Evolutionary conservation across 2,888 invertebrate species (phyloP), one percentile per base, ranked within the genome.

Genomic region (Lagria hirta): DNA sequence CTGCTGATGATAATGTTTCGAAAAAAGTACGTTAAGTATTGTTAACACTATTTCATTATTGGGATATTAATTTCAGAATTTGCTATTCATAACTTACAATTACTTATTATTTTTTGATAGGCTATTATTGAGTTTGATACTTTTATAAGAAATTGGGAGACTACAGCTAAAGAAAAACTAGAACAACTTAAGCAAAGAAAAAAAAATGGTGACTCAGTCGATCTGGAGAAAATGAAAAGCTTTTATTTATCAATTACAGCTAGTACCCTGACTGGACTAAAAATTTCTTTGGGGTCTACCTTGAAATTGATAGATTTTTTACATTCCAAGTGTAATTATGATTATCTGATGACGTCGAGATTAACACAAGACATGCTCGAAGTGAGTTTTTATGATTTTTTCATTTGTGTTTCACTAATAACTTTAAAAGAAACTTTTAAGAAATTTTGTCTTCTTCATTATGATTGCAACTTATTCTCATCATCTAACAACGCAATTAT

Each of bases 201-300:
- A 22, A 22, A 22, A 22, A n/a, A n/a, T n/a, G 22, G 11, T 22
- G 11, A 23, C 2, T 23, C 2, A 23, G 5, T 5, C 2, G n/a
- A 23, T 2, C 4, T 5, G 11, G 2, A 23, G 2, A 5, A 2
- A 23, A 4, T 6, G 12, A 30, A 18, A 4, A 30, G 11, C 10
- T 13, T 30, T 15, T 30, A 13, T 11, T 30, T 30, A 3, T 7
- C 30, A 30, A 30, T 30, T 8, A 30, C 30, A 15, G 6, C 30
- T 3, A 30, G 3, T 18, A 30, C 32, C 10, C 7, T 30, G 2
- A 30, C 2, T 15, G 32, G 32, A 18, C 7, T 30, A 3, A 30
- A 7, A n/a, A 30, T 30, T 18, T 10, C 16, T 1, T 13, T 30
- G 3, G 6, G 8, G 20, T 2, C 32, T 2, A n/a, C 18, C 20